phyloP scores from a whole-genome alignment of 2,797 vertebrate species.

The Centropyge bicolor region DNA sequence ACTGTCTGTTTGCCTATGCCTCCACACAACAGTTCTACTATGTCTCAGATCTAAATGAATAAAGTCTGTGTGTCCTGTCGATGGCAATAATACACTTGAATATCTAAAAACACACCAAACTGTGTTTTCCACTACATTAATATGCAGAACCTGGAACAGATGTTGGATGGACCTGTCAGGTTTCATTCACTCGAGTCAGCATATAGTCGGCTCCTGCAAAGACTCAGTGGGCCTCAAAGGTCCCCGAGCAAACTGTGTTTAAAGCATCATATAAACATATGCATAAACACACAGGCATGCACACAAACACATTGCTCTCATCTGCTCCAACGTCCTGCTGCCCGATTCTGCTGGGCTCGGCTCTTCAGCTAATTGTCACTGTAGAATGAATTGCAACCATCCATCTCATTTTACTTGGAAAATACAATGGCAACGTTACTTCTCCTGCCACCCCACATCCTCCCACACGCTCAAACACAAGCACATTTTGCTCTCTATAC shows the following conservation, averaged over 20 bases:
- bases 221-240: conserved; percentile 43
- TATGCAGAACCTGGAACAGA: conserved; percentile 30
- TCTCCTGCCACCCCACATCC: conserved; percentile 11
- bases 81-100: not conserved
- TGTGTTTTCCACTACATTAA: not conserved
- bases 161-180: conserved; percentile 21
- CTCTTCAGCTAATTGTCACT: conserved; percentile 70
- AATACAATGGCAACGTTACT: conserved; percentile 33
- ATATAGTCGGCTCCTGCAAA: conserved; percentile 49
- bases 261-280: conserved; percentile 22
- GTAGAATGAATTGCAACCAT: conserved; percentile 73
- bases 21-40: too few species aligned
- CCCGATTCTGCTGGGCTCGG: conserved; percentile 54
- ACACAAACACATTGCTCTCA: conserved; percentile 12
- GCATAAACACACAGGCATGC: conserved; percentile 17
- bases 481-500: conserved; percentile 14
- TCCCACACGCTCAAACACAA: not conserved
- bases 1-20: conserved; percentile 11
- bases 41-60: conserved; percentile 26
- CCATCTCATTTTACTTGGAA: conserved; percentile 71
- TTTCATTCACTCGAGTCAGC: conserved; percentile 58
- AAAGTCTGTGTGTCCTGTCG: not conserved
- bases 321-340: conserved; percentile 43
- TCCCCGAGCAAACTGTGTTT: conserved; percentile 47
- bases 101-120: conserved; percentile 27